These are phyloP conservation scores for Megaceryle torquata DNA, from an alignment of 2,113 vertebrate genomes.

Conservation along the genomic window DNA sequence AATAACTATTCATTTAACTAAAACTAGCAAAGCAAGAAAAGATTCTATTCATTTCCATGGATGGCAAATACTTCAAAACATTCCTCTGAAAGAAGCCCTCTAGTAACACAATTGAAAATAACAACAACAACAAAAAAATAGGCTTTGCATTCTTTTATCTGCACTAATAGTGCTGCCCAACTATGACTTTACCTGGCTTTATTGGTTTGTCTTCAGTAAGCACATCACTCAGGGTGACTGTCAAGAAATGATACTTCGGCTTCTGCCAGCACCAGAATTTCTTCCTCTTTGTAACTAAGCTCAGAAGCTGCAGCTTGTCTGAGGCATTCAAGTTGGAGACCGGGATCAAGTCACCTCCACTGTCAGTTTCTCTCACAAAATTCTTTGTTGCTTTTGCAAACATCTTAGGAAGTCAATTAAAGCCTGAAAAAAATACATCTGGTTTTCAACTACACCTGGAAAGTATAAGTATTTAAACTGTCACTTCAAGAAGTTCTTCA, in stretches of 20 bases:
- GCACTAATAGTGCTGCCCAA: neutral
- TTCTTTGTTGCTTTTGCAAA: slow-evolving; percentile 90
- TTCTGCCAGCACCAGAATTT: slow-evolving; percentile 90
- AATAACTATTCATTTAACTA: neutral
- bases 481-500: neutral
- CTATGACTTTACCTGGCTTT: slow-evolving; percentile 79
- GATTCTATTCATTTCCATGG: neutral
- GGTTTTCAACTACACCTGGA: neutral
- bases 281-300: slow-evolving; percentile 85
- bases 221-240: slow-evolving; percentile 83
- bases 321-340: slow-evolving; percentile 85
- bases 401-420: slow-evolving; percentile 73
- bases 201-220: slow-evolving; percentile 77
- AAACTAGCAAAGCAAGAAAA: neutral
- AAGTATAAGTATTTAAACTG: neutral
- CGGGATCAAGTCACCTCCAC: slow-evolving; percentile 82
- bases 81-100: neutral
- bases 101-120: neutral
- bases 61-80: neutral
- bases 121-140: neutral
- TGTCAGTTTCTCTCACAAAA: slow-evolving; percentile 87
- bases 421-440: slow-evolving; percentile 2
- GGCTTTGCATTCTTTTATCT: neutral
- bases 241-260: slow-evolving; percentile 84
- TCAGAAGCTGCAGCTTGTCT: slow-evolving; percentile 77